Evolutionary conservation across 2,113 vertebrate species (phyloP).

Genomic region (Aspidoscelis tigris): DNA sequence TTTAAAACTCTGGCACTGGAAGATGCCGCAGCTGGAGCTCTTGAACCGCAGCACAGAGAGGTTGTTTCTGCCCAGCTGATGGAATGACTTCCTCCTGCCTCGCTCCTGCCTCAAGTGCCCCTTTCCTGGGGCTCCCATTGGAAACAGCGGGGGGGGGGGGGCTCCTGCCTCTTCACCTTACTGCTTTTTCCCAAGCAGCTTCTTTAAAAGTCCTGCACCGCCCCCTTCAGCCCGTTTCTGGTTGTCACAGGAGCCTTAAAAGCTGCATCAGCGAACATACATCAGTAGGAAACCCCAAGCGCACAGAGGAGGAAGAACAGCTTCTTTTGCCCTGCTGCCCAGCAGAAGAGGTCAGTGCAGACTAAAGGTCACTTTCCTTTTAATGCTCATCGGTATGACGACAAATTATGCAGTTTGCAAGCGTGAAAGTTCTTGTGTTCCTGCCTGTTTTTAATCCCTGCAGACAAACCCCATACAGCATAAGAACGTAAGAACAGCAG

Average conservation of each 20-base stretch:
- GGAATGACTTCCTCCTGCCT: not conserved
- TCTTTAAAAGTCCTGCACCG: not conserved
- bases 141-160: not conserved
- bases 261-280: not conserved
- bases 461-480: too few species aligned
- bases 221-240: not conserved
- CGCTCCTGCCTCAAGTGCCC: not conserved
- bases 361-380: not conserved
- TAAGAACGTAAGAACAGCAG: too few species aligned
- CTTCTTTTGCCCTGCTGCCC: not conserved
- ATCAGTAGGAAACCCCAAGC: not conserved
- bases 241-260: too few species aligned
- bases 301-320: not conserved
- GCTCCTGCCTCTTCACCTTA: too few species aligned
- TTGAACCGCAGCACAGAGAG: not conserved
- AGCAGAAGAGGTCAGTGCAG: not conserved
- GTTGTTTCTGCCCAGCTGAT: too few species aligned
- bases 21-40: not conserved
- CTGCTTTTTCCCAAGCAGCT: not conserved
- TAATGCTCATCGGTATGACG: too few species aligned
- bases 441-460: too few species aligned
- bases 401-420: too few species aligned
- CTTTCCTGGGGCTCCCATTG: not conserved
- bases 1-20: not conserved
- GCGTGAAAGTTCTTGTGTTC: too few species aligned